phyloP scores from a whole-genome alignment of 2,797 vertebrate genomes.

The Potorous gilbertii region DNA sequence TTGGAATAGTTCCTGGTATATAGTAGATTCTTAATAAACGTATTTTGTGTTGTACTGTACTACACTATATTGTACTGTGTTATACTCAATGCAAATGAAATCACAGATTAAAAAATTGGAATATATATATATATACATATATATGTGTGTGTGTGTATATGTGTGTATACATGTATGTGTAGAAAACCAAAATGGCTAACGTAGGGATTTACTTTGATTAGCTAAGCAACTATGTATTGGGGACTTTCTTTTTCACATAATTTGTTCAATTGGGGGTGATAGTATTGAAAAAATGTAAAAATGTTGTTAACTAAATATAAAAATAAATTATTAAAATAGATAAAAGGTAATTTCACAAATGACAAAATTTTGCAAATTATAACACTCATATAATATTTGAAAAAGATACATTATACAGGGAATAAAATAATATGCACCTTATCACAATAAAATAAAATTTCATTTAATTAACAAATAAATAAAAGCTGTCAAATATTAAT shows the following conservation, averaged over 20 bases:
- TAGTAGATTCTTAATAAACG: not conserved
- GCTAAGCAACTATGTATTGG: not conserved
- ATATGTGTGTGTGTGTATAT: not conserved
- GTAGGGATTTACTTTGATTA: not conserved
- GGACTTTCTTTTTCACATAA: not conserved
- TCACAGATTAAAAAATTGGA: not conserved
- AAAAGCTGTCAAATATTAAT: not conserved
- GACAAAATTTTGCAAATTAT: not conserved
- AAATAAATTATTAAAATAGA: not conserved
- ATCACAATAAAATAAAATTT: not conserved
- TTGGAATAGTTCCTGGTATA: not conserved
- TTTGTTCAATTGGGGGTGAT: not conserved
- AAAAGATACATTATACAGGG: not conserved
- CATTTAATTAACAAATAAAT: not conserved
- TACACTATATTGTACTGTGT: not conserved
- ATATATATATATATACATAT: not conserved
- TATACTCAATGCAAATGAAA: not conserved
- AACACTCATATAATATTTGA: not conserved
- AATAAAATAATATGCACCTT: not conserved
- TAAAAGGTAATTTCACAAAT: not conserved
- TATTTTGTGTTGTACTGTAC: not conserved
- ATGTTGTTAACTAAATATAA: not conserved
- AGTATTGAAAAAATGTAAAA: not conserved
- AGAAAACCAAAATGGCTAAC: not conserved
- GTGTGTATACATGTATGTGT: not conserved